Evolutionary conservation across 2,888 invertebrate genomes (phyloP).

Genomic region (Spisula subtruncata): DNA sequence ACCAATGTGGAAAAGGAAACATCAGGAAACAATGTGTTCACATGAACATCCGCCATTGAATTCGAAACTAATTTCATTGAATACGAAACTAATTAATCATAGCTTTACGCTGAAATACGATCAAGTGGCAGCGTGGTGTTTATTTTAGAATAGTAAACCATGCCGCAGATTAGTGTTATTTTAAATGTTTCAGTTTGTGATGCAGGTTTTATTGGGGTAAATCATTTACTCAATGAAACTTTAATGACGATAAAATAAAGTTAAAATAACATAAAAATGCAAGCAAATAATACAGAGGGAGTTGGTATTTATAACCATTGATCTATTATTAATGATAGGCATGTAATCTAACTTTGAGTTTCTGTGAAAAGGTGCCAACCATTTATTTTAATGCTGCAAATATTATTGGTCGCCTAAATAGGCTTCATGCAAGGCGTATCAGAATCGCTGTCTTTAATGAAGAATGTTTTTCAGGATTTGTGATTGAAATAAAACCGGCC

Average conservation of each 20-base stretch:
- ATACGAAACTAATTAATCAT: conserved; percentile 29
- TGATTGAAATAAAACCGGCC: too few relatives aligned
- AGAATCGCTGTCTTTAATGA: too few relatives aligned
- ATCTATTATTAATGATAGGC: too few relatives aligned
- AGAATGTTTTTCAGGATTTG: too few relatives aligned
- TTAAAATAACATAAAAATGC: too few relatives aligned
- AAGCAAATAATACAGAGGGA: too few relatives aligned
- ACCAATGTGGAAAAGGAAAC: conserved; percentile 36
- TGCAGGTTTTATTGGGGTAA: not conserved
- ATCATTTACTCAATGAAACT: not conserved
- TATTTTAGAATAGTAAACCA: conserved; percentile 33
- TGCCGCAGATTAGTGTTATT: not conserved
- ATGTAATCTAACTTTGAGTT: too few relatives aligned
- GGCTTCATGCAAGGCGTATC: too few relatives aligned
- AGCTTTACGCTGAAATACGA: conserved; percentile 22
- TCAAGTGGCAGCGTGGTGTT: conserved; percentile 27
- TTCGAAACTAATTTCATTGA: conserved; percentile 52
- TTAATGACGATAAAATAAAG: not conserved
- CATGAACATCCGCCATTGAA: conserved; percentile 57
- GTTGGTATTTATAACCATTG: too few relatives aligned
- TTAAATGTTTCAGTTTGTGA: not conserved
- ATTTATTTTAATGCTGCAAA: too few relatives aligned
- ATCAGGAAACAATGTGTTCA: conserved; percentile 53
- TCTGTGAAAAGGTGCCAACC: too few relatives aligned
- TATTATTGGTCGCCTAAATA: too few relatives aligned